These are phyloP conservation scores for Ornithoptera alexandrae DNA, from an alignment of 2,888 invertebrate species.

Conservation along the genomic window DNA sequence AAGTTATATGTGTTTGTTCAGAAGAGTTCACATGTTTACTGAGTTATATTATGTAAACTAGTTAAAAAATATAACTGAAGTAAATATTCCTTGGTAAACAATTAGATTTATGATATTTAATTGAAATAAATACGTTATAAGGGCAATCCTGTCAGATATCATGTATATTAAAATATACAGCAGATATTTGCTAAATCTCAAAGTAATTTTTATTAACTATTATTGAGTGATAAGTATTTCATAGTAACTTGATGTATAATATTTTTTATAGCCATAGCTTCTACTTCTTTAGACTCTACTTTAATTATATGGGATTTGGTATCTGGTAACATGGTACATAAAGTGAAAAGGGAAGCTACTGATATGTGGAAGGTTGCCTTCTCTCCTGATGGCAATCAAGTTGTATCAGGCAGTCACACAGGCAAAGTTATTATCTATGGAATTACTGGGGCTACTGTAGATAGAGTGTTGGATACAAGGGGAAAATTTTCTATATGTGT, in stretches of 20 bases:
- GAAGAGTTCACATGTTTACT: too few relatives aligned
- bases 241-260: neutral
- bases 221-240: neutral
- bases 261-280: conserved; percentile 84
- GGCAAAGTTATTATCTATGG: conserved; percentile 94
- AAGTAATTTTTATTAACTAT: too few relatives aligned
- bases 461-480: conserved; percentile 92
- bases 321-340: conserved; percentile 89
- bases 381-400: conserved; percentile 92
- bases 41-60: too few relatives aligned
- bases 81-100: too few relatives aligned
- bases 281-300: conserved; percentile 94
- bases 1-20: too few relatives aligned
- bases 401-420: conserved; percentile 94
- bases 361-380: conserved; percentile 97
- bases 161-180: too few relatives aligned
- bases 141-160: too few relatives aligned
- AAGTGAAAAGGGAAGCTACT: conserved; percentile 90
- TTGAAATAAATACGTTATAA: too few relatives aligned
- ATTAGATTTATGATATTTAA: too few relatives aligned
- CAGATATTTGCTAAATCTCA: too few relatives aligned
- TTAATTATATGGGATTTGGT: conserved; percentile 94
- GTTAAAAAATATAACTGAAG: too few relatives aligned
- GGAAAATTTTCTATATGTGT: conserved; percentile 96
- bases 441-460: conserved; percentile 89